Evolutionary conservation across 2,113 vertebrate species (phyloP).

Genomic region (Menidia beryllina): DNA sequence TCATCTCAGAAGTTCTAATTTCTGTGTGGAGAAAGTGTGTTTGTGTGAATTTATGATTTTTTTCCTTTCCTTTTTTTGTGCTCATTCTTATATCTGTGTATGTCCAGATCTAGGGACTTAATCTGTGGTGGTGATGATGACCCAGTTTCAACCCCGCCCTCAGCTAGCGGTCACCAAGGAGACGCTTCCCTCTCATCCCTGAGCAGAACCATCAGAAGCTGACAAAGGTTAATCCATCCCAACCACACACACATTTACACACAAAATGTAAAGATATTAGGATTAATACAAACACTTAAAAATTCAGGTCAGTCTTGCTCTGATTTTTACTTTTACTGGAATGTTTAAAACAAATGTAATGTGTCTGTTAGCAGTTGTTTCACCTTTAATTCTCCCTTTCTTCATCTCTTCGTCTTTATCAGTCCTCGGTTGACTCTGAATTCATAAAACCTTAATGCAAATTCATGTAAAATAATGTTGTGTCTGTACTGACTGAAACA

Average conservation of each 20-base stretch:
- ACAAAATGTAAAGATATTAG: constrained; percentile 14
- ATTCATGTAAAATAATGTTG: constrained; percentile 45
- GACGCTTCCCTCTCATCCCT: constrained; percentile 65
- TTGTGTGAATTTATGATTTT: not conserved
- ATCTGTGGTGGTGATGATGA: constrained; percentile 73
- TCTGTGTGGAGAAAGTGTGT: not conserved
- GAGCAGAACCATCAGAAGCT: constrained; percentile 28
- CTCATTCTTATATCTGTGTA: not conserved
- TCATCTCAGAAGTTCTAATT: constrained; percentile 29
- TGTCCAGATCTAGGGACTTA: constrained; percentile 58
- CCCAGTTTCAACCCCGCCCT: constrained; percentile 69
- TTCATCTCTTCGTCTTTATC: not conserved
- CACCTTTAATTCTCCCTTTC: not conserved
- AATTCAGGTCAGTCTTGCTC: constrained; percentile 1
- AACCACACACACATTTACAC: constrained; percentile 12
- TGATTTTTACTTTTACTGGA: constrained; percentile 12
- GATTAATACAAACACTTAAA: constrained; percentile 2
- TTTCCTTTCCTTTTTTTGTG: not conserved
- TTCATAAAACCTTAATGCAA: constrained; percentile 38
- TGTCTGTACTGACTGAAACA: not conserved
- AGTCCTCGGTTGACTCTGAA: not conserved
- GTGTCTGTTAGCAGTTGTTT: not conserved
- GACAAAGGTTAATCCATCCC: constrained; percentile 50
- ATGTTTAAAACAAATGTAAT: not conserved
- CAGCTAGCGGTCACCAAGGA: constrained; percentile 66